Percentiles rank a stretch among this genome's conserved stretches.
phyloP scores from a whole-genome alignment of 2,113 vertebrate species.

The Euleptes europaea region DNA sequence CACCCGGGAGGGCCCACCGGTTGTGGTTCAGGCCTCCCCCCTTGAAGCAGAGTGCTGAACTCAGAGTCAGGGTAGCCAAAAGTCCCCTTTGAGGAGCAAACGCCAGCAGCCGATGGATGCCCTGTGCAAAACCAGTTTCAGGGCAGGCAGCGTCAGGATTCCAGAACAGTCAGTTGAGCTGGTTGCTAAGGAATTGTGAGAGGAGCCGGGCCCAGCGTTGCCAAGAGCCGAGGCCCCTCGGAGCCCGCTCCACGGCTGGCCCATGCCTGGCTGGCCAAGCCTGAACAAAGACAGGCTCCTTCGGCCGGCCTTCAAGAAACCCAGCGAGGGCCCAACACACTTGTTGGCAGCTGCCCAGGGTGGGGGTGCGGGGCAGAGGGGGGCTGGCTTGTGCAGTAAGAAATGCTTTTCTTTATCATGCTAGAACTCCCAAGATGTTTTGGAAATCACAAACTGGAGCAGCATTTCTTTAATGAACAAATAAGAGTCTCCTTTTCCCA shows the following conservation, averaged over 20 bases:
- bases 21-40: no score
- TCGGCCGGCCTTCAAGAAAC: background rate
- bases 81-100: no score
- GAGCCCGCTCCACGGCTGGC: rapidly evolving
- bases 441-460: conserved; percentile 24
- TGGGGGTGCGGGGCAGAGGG: background rate
- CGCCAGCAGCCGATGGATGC: no score
- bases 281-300: background rate
- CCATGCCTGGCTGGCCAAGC: background rate
- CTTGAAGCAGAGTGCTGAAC: no score
- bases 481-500: rapidly evolving
- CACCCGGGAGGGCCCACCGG: no score
- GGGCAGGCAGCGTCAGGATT: rapidly evolving
- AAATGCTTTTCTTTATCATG: conserved; percentile 34
- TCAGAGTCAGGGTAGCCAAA: no score
- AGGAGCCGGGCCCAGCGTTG: background rate
- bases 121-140: background rate
- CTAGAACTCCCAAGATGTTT: background rate
- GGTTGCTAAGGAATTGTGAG: background rate
- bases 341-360: background rate
- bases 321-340: background rate
- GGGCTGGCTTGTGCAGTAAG: background rate
- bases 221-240: background rate
- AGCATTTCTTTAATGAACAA: rapidly evolving
- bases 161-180: rapidly evolving